These are phyloP conservation scores for Ochotona curzoniae DNA, from an alignment of 2,113 vertebrate species.

Conservation along the genomic window DNA sequence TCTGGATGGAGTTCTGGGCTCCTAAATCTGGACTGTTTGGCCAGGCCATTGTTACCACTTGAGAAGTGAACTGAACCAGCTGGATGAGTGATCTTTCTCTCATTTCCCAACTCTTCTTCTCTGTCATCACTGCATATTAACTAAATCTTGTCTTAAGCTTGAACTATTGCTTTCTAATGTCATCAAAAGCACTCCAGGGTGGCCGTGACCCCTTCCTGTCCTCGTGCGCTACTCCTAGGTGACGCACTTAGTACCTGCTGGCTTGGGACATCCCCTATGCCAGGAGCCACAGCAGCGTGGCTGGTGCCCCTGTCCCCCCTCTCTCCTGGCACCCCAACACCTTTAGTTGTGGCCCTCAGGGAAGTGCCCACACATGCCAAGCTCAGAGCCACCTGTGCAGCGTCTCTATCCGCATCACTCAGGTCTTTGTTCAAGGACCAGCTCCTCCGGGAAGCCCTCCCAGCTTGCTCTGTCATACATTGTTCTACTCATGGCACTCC, in stretches of 20 bases:
- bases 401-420: background rate
- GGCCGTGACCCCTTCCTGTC: background rate
- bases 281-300: background rate
- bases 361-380: background rate
- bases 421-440: background rate
- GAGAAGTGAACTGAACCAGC: no score
- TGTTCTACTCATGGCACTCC: background rate
- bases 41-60: no score
- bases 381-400: background rate
- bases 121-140: no score
- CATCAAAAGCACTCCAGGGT: background rate
- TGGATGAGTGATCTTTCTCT: no score
- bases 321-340: background rate
- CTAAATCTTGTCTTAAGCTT: no score
- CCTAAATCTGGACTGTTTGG: no score
- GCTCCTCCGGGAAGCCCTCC: background rate
- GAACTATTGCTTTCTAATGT: background rate
- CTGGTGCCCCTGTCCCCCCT: background rate
- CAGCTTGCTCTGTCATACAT: background rate
- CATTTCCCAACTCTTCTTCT: no score
- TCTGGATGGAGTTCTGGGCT: no score
- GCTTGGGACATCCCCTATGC: background rate
- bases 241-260: background rate
- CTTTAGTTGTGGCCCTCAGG: accelerated
- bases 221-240: background rate